Evolutionary conservation across 2,888 invertebrate genomes (phyloP), one percentile per base, ranked within the genome.

Genomic region (Autographa pulchrina): DNA sequence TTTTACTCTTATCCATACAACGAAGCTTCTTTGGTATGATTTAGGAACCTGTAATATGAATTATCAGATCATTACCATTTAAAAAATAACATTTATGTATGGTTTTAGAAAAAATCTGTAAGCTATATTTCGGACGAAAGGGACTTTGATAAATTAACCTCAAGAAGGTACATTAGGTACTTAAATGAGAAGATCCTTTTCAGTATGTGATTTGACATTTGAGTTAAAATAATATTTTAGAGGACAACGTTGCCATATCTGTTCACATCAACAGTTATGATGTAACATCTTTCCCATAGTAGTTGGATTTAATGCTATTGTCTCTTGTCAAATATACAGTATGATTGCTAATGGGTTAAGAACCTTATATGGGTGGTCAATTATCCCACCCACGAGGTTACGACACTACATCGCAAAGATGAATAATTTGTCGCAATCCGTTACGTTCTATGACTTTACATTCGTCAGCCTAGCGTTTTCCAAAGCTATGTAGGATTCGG

Each of bases 1-100:
- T 74, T 93, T 93, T 5, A 94, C 92, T 86, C 95, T 92, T 73
- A 96, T 94, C 92, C 96, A 96, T 74, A 96, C 88, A 16, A 92
- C 90, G 76, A 96, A 95, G 76, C 89, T 89, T 84, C 91, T 91
- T 86, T 93, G 90, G 84, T 89, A 88, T 86, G 86, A 77, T 68
- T 91, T 92, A 80, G 96, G 96, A 87, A 96, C 87, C 96, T 96
- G 87, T 38, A 91, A 90, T 68, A 25, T 5, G 13, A 61, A 18
- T 25, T 14, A 9, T 16, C 14, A 59, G 7, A 32, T 32, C 3
- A 16, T 14, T 32, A 58, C n/a, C n/a, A n/a, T n/a, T n/a, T n/a
- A n/a, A n/a, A n/a, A n/a, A n/a, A n/a, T n/a, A n/a, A n/a, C n/a
- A n/a, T n/a, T n/a, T n/a, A n/a, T n/a, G n/a, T n/a, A n/a, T n/a